phyloP scores from a whole-genome alignment of 2,113 vertebrate species.

The Python bivittatus region DNA sequence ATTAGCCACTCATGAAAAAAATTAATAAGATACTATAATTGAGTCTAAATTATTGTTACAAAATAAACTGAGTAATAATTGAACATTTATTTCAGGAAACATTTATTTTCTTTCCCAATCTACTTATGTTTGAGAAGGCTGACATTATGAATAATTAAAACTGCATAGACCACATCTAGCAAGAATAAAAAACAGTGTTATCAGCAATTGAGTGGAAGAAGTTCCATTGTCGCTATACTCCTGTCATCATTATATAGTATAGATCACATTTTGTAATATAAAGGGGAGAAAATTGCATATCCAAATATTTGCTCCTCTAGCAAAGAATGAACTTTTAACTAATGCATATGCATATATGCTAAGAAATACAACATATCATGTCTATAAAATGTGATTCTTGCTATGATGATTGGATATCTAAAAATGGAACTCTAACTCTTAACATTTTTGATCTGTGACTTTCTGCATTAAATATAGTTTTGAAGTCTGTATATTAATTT shows the following conservation, averaged over 20 bases:
- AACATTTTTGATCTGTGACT: neutral
- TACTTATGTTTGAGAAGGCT: neutral
- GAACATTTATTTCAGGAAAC: neutral
- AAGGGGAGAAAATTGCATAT: no score
- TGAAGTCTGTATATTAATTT: neutral
- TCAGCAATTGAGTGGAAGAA: no score
- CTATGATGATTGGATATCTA: neutral
- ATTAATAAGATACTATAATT: neutral
- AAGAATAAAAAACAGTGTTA: neutral
- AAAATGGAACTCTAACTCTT: neutral
- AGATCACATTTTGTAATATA: no score
- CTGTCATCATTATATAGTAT: no score
- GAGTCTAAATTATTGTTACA: neutral
- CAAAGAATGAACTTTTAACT: no score
- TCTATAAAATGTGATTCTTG: neutral
- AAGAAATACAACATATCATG: neutral
- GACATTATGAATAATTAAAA: neutral
- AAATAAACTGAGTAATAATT: neutral
- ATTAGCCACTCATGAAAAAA: neutral
- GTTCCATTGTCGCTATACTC: no score
- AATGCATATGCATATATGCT: no score
- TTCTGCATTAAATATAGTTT: neutral
- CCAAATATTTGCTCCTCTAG: no score
- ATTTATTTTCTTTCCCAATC: neutral
- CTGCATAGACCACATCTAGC: neutral